Evolutionary conservation across 2,113 vertebrate genomes (phyloP), one percentile per base, ranked within the genome.

Genomic region (Eptatretus burgeri): DNA sequence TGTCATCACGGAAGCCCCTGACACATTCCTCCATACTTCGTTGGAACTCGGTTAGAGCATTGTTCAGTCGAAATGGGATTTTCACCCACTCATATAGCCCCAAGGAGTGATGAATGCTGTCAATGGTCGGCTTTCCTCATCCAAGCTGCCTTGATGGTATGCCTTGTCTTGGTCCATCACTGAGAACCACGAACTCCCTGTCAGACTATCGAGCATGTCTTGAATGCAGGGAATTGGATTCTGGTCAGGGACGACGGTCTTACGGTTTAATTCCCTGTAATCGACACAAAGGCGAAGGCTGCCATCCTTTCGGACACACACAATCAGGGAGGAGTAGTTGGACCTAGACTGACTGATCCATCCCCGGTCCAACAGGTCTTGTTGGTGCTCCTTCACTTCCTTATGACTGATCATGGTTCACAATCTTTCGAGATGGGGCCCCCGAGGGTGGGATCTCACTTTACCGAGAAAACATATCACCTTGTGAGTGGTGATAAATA

Each of bases 91-190:
- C 62, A 14, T 70, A 69, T 2, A 67, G 18, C 53, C 53, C 53
- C 53, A 56, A 4, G 53, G 53, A 56, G 53, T 56, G 14, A 7
- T 56, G 20, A 68, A 69, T 16, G 65, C 56, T 50, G 67, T 68
- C 18, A 66, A 9, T 10, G 51, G 63, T 11, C 13, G 50, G 2
- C 50, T 51, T 2, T 18, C 53, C 18, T 56, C 53, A 18, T 14
- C 53, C 14, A 56, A 16, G 18, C 14, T 16, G 53, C 53, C 66
- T 52, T 70, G 69, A 14, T 69, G 64, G 51, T 70, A 70, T 51
- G 69, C 65, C 52, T 69, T 69, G 10, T 63, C 68, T 19, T 69
- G 67, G 17, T 65, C 65, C 9, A 68, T 49, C n/a, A 69, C 66
- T 9, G 50, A 62, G 41, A 67, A 69, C 67, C 69, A 69, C 51